A percentile compares a stretch with the other conserved stretches of the same genome.
Conservation (phyloP, 1,140 invertebrate genomes). For the Drosophila parvula region DNA sequence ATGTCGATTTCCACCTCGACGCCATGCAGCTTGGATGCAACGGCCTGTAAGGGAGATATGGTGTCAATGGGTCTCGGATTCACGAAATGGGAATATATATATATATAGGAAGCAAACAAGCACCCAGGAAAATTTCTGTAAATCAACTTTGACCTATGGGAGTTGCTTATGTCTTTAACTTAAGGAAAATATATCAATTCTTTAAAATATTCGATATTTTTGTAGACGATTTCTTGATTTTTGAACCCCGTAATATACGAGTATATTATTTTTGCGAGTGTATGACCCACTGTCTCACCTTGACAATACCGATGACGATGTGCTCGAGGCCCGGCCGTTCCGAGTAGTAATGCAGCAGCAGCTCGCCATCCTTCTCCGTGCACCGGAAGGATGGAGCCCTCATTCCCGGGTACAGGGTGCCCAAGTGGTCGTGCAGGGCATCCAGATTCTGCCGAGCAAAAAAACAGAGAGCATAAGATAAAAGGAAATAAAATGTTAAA, state of each 20-base stretch:
- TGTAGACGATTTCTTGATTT: neutral
- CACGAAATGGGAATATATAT: conserved; percentile 3
- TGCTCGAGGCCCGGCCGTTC: conserved; percentile 96
- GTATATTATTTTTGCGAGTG: neutral
- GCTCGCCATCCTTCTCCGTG: conserved; percentile 94
- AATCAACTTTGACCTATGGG: neutral
- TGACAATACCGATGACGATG: conserved; percentile 97
- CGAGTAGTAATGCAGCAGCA: conserved; percentile 96
- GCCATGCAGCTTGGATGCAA: conserved; percentile 95
- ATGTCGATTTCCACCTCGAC: conserved; percentile 96
- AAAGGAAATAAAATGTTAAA: no score
- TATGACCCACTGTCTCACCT: conserved; percentile 86
- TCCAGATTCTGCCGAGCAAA: conserved; percentile 93
- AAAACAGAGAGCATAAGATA: neutral
- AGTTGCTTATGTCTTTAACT: neutral
- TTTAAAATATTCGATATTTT: neutral
- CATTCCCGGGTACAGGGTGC: conserved; percentile 96
- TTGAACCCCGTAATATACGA: fast-evolving
- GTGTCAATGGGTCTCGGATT: conserved; percentile 7
- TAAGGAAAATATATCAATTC: neutral
- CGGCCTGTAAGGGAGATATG: conserved; percentile 87
- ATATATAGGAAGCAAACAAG: neutral
- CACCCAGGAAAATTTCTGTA: neutral
- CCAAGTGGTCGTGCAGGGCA: conserved; percentile 96
- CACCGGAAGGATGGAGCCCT: conserved; percentile 96